phyloP scores from a whole-genome alignment of 2,888 invertebrate genomes.

The Tachina lurida region DNA sequence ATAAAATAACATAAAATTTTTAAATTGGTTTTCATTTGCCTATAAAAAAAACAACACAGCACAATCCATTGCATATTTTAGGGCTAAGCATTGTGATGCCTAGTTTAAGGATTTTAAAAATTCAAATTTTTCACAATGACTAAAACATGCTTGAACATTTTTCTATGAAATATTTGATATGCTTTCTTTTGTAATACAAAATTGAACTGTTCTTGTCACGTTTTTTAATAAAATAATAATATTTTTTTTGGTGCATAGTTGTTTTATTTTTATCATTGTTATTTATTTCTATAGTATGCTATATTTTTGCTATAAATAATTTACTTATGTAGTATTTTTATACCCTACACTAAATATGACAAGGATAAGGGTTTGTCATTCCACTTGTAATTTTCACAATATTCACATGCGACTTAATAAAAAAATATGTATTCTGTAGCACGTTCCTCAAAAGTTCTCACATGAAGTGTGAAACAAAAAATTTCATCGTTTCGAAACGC shows the following conservation, averaged over 20 bases:
- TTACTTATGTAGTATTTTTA: no score
- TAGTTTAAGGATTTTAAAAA: slow-evolving; percentile 15
- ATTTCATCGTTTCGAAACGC: no score
- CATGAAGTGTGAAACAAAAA: no score
- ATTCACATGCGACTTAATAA: no score
- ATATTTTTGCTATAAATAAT: no score
- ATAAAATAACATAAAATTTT: no score
- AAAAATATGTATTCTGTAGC: no score
- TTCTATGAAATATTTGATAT: not conserved
- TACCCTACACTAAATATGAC: no score
- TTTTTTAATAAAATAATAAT: slow-evolving; percentile 51
- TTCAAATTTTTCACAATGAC: not conserved
- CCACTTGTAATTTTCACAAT: no score
- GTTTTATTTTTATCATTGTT: slow-evolving; percentile 21
- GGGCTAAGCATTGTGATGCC: not conserved
- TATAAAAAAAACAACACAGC: slow-evolving; percentile 1
- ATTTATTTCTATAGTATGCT: slow-evolving; percentile 16
- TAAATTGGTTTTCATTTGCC: not conserved
- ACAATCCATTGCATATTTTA: slow-evolving; percentile 20
- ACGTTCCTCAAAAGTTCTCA: no score
- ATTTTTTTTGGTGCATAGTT: slow-evolving; percentile 10
- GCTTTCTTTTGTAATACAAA: slow-evolving; percentile 35
- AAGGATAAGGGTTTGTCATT: no score
- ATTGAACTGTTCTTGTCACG: slow-evolving; percentile 57
- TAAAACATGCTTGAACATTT: slow-evolving; percentile 2